Conservation (phyloP, 2,113 vertebrate genomes). For the Castor canadensis region DNA sequence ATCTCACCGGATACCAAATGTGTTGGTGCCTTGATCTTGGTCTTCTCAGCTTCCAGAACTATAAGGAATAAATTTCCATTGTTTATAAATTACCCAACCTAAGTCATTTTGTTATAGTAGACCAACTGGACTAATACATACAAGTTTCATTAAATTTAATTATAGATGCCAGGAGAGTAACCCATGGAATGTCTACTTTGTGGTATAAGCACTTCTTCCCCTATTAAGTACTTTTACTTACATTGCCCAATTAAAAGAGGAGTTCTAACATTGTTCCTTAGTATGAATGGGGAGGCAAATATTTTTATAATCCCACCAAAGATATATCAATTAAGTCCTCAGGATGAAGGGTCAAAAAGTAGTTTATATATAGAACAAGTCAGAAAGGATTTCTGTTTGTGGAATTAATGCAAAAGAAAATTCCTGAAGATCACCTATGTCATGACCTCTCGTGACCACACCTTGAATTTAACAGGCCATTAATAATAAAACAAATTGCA, state of each 20-base stretch:
- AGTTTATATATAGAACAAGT: background rate
- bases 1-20: background rate
- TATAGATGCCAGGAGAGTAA: slow-evolving; percentile 22
- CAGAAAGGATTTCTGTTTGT: background rate
- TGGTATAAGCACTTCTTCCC: too few relatives aligned
- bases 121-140: background rate
- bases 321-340: background rate
- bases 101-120: background rate
- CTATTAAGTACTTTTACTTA: slow-evolving; percentile 39
- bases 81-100: background rate
- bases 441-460: background rate
- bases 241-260: background rate
- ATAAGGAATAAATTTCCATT: background rate
- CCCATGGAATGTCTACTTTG: background rate
- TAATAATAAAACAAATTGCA: slow-evolving; percentile 37
- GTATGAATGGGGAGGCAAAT: background rate
- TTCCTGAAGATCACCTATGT: background rate
- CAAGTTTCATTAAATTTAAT: slow-evolving; percentile 40
- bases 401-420: background rate
- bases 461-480: slow-evolving; percentile 32
- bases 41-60: background rate
- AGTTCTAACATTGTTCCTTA: slow-evolving; percentile 21
- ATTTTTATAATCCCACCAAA: background rate
- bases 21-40: background rate
- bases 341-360: slow-evolving; percentile 4